These are phyloP conservation scores for Aspiorhynchus laticeps DNA, from an alignment of 2,113 vertebrate species.

Conservation along the genomic window DNA sequence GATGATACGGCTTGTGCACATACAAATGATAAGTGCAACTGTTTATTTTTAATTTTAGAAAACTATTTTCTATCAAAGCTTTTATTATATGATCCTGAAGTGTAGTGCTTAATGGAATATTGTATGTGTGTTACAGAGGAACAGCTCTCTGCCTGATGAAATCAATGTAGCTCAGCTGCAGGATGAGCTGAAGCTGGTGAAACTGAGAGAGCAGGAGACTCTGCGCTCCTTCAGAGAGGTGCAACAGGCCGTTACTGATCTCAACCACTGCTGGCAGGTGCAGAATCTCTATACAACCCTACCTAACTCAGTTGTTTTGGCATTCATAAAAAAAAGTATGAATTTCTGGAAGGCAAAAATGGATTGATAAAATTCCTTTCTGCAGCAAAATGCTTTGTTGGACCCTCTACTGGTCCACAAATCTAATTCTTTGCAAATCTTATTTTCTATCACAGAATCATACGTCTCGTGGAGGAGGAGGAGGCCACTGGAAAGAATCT, in stretches of 20 bases:
- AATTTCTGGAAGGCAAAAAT: background rate
- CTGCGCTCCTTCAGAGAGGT: constrained; percentile 83
- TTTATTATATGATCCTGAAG: background rate
- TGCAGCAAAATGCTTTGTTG: background rate
- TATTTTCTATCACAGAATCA: constrained; percentile 73
- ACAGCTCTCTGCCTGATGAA: constrained; percentile 87
- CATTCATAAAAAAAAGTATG: background rate
- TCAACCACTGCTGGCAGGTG: constrained; percentile 95
- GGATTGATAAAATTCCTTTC: background rate
- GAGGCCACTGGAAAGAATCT: constrained; percentile 90
- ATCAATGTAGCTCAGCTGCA: constrained; percentile 86
- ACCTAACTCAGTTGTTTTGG: background rate
- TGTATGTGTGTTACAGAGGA: constrained; percentile 74
- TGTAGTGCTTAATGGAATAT: background rate
- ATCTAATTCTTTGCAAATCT: background rate
- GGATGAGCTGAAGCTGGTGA: constrained; percentile 89
- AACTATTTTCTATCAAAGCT: background rate
- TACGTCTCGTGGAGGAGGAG: constrained; percentile 76
- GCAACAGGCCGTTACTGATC: constrained; percentile 86
- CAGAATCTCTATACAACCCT: background rate
- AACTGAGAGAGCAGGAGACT: constrained; percentile 85
- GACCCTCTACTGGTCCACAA: background rate
- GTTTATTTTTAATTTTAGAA: background rate
- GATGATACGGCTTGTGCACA: background rate
- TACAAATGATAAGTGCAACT: background rate